These are phyloP conservation scores for Perizoma affinitatum DNA, from an alignment of 2,888 invertebrate genomes.

Conservation along the genomic window DNA sequence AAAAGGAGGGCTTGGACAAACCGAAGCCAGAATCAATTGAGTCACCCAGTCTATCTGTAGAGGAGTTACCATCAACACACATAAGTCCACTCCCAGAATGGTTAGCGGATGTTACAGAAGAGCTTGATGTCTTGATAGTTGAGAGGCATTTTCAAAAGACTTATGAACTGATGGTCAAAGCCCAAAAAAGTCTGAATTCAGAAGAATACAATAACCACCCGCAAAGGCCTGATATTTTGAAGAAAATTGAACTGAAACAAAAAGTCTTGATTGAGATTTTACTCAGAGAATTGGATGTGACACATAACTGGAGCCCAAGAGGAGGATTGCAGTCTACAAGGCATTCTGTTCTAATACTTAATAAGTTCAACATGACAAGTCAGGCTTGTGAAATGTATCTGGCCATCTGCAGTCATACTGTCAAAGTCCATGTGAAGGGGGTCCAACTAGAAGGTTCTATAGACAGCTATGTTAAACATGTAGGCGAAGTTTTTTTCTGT, in stretches of 20 bases:
- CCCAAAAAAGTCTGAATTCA: slow-evolving; percentile 68
- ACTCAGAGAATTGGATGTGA: slow-evolving; percentile 94
- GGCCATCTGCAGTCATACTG: slow-evolving; percentile 91
- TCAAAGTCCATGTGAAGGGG: slow-evolving; percentile 91
- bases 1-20: slow-evolving; percentile 70
- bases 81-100: slow-evolving; percentile 88
- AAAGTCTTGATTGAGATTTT: slow-evolving; percentile 93
- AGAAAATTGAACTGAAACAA: slow-evolving; percentile 88
- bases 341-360: slow-evolving; percentile 92
- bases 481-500: slow-evolving; percentile 93
- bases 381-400: slow-evolving; percentile 93
- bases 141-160: slow-evolving; percentile 98
- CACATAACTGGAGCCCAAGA: slow-evolving; percentile 95
- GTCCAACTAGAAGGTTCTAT: slow-evolving; percentile 92
- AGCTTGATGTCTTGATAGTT: slow-evolving; percentile 96
- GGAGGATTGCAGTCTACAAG: slow-evolving; percentile 94
- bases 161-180: slow-evolving; percentile 88
- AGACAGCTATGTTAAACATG: slow-evolving; percentile 90
- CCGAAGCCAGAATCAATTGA: slow-evolving; percentile 69
- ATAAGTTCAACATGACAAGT: slow-evolving; percentile 87
- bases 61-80: slow-evolving; percentile 73
- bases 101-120: slow-evolving; percentile 95
- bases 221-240: slow-evolving; percentile 67
- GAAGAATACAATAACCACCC: slow-evolving; percentile 73
- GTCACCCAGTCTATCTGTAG: slow-evolving; percentile 77